Percentiles rank a stretch among this genome's conserved stretches.
phyloP scores from a whole-genome alignment of 2,888 invertebrate species.

The Phyllotreta striolata region DNA sequence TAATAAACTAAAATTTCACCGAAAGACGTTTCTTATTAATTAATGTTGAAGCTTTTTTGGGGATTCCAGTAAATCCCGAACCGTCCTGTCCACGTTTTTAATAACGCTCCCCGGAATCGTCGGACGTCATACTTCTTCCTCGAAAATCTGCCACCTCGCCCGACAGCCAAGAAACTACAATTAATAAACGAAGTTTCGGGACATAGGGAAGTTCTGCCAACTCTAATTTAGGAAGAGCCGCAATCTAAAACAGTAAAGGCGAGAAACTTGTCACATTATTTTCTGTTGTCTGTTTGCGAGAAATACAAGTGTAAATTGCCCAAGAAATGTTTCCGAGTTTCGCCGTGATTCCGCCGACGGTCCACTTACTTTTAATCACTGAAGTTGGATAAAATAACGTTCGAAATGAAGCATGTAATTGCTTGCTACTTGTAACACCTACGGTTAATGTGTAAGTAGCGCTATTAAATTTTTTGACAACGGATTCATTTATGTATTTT shows the following conservation, averaged over 20 bases:
- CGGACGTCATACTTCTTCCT: slow-evolving; percentile 36
- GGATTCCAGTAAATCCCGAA: slow-evolving; percentile 24
- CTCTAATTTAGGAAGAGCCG: slow-evolving; percentile 53
- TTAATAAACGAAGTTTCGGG: slow-evolving; percentile 57
- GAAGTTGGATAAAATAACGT: slow-evolving; percentile 22
- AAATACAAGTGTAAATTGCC: slow-evolving; percentile 34
- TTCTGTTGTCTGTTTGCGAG: slow-evolving; percentile 42
- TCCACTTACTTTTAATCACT: slow-evolving; percentile 26
- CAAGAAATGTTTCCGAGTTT: slow-evolving; percentile 17
- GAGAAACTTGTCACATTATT: slow-evolving; percentile 45
- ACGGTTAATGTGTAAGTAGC: too few species aligned
- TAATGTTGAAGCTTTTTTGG: slow-evolving; percentile 15
- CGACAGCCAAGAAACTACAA: slow-evolving; percentile 52
- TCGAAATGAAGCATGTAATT: slow-evolving; percentile 2
- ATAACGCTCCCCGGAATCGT: slow-evolving; percentile 20
- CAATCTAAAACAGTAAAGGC: slow-evolving; percentile 55
- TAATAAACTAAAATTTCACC: too few species aligned
- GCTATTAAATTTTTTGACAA: too few species aligned
- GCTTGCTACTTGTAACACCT: too few species aligned
- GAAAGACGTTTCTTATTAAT: too few species aligned
- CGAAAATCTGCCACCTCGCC: slow-evolving; percentile 47
- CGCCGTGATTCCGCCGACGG: slow-evolving; percentile 20
- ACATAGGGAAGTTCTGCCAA: slow-evolving; percentile 50
- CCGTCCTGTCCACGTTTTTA: slow-evolving; percentile 2
- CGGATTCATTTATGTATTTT: too few species aligned